phyloP scores from a whole-genome alignment of 2,797 vertebrate genomes.

The Takifugu ocellatus region DNA sequence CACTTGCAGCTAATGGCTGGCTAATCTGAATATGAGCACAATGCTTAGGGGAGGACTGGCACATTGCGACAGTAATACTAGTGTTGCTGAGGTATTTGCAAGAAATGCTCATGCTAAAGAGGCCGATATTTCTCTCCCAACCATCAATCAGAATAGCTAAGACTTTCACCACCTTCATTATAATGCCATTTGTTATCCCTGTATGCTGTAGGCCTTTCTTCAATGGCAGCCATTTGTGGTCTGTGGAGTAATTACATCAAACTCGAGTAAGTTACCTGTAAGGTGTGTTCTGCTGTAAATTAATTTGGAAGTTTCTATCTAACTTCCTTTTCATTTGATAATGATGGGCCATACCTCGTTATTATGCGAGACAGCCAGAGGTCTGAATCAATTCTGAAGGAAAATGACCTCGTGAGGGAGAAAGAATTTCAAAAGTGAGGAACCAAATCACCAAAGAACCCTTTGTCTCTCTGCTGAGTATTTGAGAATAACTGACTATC shows the following conservation, averaged over 20 bases:
- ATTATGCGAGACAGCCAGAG: conserved; percentile 69
- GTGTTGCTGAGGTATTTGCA: conserved; percentile 50
- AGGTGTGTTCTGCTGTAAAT: conserved; percentile 81
- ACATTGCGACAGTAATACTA: conserved; percentile 49
- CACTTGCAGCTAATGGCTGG: conserved; percentile 70
- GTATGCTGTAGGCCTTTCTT: conserved; percentile 79
- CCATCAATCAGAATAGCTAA: conserved; percentile 65
- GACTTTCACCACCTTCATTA: conserved; percentile 74
- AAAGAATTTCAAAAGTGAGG: conserved; percentile 63
- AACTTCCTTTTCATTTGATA: conserved; percentile 73
- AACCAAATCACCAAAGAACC: conserved; percentile 17
- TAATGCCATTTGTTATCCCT: conserved; percentile 75
- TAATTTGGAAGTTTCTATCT: conserved; percentile 79
- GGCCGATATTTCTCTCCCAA: conserved; percentile 53
- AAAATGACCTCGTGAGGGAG: conserved; percentile 63
- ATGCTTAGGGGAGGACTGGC: conserved; percentile 57
- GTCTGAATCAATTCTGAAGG: conserved; percentile 66
- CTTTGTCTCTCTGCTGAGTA: not conserved
- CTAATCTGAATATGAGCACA: conserved; percentile 66
- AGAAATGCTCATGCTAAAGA: conserved; percentile 71
- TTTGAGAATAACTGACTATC: not conserved
- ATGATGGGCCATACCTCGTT: conserved; percentile 67
- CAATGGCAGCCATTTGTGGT: conserved; percentile 80
- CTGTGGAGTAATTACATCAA: conserved; percentile 81
- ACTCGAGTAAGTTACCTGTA: conserved; percentile 78